Base-by-base conservation (phyloP, 2,113 vertebrate species). In the Redunca redunca region DNA sequence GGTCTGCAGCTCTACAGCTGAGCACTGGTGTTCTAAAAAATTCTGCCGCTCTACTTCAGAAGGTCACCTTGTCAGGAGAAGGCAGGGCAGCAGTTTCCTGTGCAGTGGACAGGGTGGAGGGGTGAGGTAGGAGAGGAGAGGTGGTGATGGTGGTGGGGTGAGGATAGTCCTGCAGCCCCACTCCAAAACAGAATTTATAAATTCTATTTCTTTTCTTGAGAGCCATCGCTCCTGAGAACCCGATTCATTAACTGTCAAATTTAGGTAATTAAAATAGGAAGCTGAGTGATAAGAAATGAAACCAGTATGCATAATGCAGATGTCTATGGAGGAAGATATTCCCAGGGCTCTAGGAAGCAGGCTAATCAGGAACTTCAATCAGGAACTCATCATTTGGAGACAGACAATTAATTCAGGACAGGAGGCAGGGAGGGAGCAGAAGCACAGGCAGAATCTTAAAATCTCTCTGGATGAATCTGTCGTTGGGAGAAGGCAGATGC, bases 341-440 rank as follows among this genome's bases (percentile, higher is more conserved):
- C 88, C 71, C 82, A 91, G 55, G 78, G 83, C 91, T 95, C 74
- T 80, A 87, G 92, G 78, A 96, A 97, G 36, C 60, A 97, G 50
- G 55, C 71, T 96, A 96, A 97, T 97, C 88, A 97, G 88, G 81
- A 74, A 74, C 88, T 96, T 97, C 94, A 96, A 96, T 97, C 95
- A 97, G 60, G 81, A 96, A 90, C 64, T 97, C 90, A 96, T 92
- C 67, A 97, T 88, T 97, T 58, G 40, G 77, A 90, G 57, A 84
- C 43, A 94, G 90, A 94, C 84, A 97, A 97, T 94, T 95, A 97
- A 98, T 96, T 97, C 87, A 87, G 88, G 55, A 83, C 86, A 84
- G 57, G 46, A 92, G 40, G 26, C 8, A 96, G 87, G 58, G 58
- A 95, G 57, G 50, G 28, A 96, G 17, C 21, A 55, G 94, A 94